Conservation (phyloP, 2,113 vertebrate species). For the Globicephala melas region DNA sequence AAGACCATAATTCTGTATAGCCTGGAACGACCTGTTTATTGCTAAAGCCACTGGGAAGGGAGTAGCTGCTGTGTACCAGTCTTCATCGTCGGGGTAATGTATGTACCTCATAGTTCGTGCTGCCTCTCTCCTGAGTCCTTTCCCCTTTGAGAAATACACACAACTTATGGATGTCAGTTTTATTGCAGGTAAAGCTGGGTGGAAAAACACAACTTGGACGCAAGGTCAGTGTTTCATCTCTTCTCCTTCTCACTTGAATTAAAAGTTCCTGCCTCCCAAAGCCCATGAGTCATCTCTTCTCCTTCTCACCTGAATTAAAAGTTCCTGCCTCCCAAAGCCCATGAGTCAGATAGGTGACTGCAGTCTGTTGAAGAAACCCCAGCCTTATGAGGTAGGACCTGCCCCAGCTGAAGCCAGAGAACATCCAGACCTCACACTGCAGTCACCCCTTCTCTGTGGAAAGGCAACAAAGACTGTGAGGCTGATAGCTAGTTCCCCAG, state of each 20-base stretch:
- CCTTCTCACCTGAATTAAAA: neutral
- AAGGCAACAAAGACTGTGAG: neutral
- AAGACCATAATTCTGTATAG: neutral
- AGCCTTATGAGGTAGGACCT: accelerated
- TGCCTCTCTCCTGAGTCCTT: neutral
- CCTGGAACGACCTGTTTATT: neutral
- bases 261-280: neutral
- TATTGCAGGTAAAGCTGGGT: neutral
- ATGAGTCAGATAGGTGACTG: neutral
- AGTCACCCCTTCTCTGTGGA: neutral
- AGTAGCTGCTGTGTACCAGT: neutral
- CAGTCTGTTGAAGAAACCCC: accelerated
- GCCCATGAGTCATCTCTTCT: neutral
- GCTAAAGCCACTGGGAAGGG: neutral
- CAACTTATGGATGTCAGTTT: neutral
- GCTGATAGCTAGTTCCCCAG: neutral
- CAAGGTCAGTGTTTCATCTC: neutral
- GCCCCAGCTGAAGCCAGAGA: neutral
- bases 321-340: neutral
- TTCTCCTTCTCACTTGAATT: neutral
- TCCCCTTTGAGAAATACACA: neutral
- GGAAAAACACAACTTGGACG: neutral
- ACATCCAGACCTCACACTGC: neutral
- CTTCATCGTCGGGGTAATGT: neutral
- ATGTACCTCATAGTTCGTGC: neutral